phyloP scores from a whole-genome alignment of 2,797 vertebrate species.

The Pelodytes ibericus region DNA sequence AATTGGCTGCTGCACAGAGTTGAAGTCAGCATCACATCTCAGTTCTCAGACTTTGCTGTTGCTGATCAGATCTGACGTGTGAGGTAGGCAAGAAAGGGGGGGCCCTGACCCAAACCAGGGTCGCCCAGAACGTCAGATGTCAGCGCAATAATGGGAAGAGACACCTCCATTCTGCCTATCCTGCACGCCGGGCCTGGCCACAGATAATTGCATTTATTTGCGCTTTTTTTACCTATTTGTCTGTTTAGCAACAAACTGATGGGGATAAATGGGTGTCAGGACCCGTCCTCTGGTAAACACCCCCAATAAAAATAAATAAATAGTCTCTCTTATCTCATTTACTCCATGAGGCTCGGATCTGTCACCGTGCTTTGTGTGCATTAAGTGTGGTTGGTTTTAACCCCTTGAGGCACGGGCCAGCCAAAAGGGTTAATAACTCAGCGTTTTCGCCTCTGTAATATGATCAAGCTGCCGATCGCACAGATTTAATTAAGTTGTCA shows the following conservation, averaged over 20 bases:
- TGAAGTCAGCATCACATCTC: slow-evolving; percentile 18
- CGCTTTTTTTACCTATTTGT: slow-evolving; percentile 45
- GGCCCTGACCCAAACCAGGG: slow-evolving; percentile 56
- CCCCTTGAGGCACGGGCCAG: background rate
- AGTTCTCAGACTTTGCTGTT: slow-evolving; percentile 30
- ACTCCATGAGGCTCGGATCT: background rate
- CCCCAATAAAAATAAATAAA: background rate
- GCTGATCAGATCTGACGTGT: slow-evolving; percentile 46
- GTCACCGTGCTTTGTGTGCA: too few species aligned
- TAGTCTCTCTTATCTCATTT: background rate
- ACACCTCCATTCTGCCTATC: slow-evolving; percentile 93
- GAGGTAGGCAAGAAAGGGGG: slow-evolving; percentile 40
- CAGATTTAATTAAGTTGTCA: background rate
- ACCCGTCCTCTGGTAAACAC: slow-evolving; percentile 17
- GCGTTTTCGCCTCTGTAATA: background rate
- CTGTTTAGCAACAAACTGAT: slow-evolving; percentile 37
- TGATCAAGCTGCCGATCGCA: background rate
- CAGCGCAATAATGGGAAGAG: slow-evolving; percentile 97
- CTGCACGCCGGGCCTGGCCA: slow-evolving; percentile 13
- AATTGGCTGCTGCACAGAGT: background rate
- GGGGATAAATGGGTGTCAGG: slow-evolving; percentile 42
- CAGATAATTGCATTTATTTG: slow-evolving; percentile 50
- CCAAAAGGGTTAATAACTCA: too few species aligned
- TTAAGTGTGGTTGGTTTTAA: background rate
- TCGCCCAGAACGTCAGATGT: slow-evolving; percentile 95